A percentile compares a stretch with the other conserved stretches of the same genome.
Evolutionary conservation across 1,140 invertebrate species (phyloP).

Genomic region (Atta colombica): DNA sequence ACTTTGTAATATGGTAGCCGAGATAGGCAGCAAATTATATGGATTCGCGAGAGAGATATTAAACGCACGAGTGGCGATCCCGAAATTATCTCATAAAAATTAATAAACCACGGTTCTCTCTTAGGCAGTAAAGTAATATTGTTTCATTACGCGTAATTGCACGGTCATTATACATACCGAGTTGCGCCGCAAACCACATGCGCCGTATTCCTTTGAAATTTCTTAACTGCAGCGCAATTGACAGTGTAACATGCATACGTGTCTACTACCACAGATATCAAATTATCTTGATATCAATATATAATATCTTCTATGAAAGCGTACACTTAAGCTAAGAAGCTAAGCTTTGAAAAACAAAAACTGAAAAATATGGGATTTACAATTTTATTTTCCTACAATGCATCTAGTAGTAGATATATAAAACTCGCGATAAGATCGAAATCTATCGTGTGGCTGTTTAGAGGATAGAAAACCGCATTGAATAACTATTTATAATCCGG

Average conservation of each 20-base stretch:
- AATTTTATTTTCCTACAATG: background rate
- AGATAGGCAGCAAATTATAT: slow-evolving; percentile 67
- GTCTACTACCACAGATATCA: background rate
- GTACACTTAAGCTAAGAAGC: background rate
- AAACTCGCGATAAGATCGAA: slow-evolving; percentile 32
- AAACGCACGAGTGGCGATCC: slow-evolving; percentile 48
- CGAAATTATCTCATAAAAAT: slow-evolving; percentile 59
- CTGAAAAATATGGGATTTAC: background rate
- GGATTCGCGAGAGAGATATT: slow-evolving; percentile 65
- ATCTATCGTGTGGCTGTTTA: too few relatives aligned
- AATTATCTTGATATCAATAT: background rate
- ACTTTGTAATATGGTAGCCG: slow-evolving; percentile 58
- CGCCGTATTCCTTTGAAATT: slow-evolving; percentile 16
- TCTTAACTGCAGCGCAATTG: slow-evolving; percentile 29
- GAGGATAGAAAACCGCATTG: slow-evolving; percentile 26
- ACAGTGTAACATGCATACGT: background rate
- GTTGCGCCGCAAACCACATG: slow-evolving; percentile 42
- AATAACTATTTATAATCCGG: slow-evolving; percentile 38
- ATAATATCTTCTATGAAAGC: background rate
- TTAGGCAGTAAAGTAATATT: slow-evolving; percentile 55
- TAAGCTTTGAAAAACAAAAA: background rate
- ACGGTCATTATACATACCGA: slow-evolving; percentile 37
- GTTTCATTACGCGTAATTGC: slow-evolving; percentile 63
- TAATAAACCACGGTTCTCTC: slow-evolving; percentile 48
- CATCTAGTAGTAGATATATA: too few relatives aligned